These are phyloP conservation scores for Chloroceryle amazona DNA, from an alignment of 2,797 vertebrate genomes.

Conservation along the genomic window DNA sequence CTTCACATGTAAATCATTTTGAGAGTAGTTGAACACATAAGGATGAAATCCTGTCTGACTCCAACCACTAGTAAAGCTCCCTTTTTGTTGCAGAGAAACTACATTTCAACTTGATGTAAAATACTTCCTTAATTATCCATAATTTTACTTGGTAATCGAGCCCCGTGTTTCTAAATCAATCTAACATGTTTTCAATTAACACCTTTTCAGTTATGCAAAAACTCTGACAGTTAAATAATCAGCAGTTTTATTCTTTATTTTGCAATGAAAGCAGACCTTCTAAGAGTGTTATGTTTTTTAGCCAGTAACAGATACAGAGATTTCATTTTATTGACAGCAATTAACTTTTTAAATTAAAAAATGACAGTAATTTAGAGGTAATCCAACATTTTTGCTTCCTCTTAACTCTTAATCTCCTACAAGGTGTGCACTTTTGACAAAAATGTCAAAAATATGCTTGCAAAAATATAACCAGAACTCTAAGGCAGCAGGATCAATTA, in stretches of 20 bases:
- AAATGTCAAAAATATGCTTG: background rate
- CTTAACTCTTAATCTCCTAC: background rate
- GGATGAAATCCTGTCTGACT: background rate
- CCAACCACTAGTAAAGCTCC: background rate
- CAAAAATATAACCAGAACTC: background rate
- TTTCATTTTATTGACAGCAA: background rate
- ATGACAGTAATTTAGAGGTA: background rate
- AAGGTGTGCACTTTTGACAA: background rate
- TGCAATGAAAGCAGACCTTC: background rate
- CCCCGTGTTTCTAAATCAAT: background rate
- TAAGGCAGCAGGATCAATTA: background rate
- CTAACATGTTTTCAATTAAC: conserved; percentile 18
- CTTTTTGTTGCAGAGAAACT: background rate
- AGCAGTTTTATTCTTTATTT: conserved; percentile 34
- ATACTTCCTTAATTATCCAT: background rate
- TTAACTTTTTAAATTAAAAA: background rate
- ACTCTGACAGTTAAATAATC: conserved; percentile 40
- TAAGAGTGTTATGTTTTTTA: background rate
- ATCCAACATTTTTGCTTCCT: background rate
- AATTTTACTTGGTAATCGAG: conserved; percentile 28
- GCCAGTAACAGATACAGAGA: background rate
- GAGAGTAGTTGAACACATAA: background rate
- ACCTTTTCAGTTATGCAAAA: background rate
- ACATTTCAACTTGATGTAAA: background rate
- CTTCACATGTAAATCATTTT: background rate